A percentile compares a stretch with the other conserved stretches of the same genome.
Evolutionary conservation across 2,113 vertebrate species (phyloP).

Genomic region (Trogon melanurus): DNA sequence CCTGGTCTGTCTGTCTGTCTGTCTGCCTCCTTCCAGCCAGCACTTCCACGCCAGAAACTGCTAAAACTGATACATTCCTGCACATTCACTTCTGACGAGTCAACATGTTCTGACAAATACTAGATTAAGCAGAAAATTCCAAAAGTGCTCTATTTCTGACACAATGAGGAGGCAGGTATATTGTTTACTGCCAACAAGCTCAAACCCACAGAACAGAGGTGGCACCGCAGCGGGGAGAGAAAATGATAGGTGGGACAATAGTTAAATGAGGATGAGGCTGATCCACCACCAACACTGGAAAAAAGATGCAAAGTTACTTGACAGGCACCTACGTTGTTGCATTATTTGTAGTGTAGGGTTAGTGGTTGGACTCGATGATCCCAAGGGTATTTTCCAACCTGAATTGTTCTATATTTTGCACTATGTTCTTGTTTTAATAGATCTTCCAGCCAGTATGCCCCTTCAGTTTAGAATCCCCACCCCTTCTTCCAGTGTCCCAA

Average conservation of each 20-base stretch:
- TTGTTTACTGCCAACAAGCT: not conserved
- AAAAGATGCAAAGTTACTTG: not conserved
- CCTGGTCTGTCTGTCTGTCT: not conserved
- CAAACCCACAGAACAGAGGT: not conserved
- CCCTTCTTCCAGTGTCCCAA: not conserved
- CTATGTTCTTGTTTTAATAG: not conserved
- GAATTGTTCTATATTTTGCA: not conserved
- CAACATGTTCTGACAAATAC: slow-evolving; percentile 33
- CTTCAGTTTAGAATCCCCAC: not conserved
- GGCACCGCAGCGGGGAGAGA: not conserved
- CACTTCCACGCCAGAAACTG: not conserved
- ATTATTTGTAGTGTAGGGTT: no score
- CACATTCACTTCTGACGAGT: not conserved
- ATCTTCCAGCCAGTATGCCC: not conserved
- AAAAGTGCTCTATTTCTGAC: not conserved
- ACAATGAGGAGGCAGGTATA: not conserved
- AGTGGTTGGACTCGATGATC: no score
- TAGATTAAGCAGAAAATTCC: slow-evolving; percentile 23
- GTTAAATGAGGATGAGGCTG: not conserved
- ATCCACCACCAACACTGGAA: not conserved
- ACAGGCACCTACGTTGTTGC: not conserved
- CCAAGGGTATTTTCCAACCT: no score
- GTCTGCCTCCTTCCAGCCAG: not conserved
- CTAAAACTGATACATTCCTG: not conserved
- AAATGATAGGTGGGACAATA: not conserved